Percentiles rank a stretch among this genome's conserved stretches.
Conservation (phyloP, 2,113 vertebrate species). For the Prunella fulvescens region DNA sequence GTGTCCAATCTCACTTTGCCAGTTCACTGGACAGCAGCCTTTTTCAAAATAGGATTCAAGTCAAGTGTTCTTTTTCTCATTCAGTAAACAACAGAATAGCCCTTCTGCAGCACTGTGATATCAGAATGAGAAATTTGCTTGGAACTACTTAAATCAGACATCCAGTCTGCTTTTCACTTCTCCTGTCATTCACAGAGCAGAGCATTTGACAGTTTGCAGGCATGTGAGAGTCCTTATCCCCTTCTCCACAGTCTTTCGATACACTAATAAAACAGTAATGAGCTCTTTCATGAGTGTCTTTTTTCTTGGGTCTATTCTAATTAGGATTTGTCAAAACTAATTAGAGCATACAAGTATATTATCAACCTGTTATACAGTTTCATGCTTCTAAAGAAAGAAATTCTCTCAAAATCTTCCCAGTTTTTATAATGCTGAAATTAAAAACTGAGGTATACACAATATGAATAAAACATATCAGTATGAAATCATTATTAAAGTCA, state of each 20-base stretch:
- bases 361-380: conserved; percentile 2
- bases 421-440: not conserved
- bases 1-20: not conserved
- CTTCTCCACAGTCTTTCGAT: not conserved
- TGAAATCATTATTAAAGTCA: not conserved
- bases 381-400: conserved; percentile 22
- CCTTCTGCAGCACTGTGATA: conserved; percentile 8
- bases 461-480: not conserved
- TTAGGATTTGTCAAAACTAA: conserved; percentile 43
- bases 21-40: not conserved
- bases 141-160: not conserved
- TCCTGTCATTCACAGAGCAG: not conserved
- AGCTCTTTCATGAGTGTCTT: not conserved
- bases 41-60: not conserved
- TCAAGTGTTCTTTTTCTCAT: not conserved
- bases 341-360: conserved; percentile 35
- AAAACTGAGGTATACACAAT: not conserved
- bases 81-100: not conserved
- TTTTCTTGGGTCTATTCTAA: conserved; percentile 22
- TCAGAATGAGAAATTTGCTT: not conserved
- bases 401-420: not conserved
- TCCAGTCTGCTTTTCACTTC: not conserved
- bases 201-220: not conserved
- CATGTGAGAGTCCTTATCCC: not conserved
- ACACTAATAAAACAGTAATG: conserved; percentile 21